Evolutionary conservation across 1,140 invertebrate species (phyloP), one percentile per base, ranked within the genome.

Genomic region (Caligus rogercresseyi): DNA sequence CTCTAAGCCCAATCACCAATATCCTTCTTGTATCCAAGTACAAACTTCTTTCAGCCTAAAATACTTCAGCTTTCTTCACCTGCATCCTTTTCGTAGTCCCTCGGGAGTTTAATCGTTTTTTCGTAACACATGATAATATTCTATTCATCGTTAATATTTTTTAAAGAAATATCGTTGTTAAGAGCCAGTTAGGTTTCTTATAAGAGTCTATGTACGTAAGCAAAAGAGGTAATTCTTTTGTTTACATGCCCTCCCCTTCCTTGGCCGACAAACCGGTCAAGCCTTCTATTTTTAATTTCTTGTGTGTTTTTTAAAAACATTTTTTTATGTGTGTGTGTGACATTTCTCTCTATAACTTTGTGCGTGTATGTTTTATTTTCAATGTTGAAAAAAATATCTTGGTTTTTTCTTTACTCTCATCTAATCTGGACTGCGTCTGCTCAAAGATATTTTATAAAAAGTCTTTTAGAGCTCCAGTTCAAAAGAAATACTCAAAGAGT

Each of bases 1-100:
- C 79, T 89, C 67, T 91, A 83, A 80, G 21, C 51, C 16, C 26
- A 11, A 16, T 11, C 16, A 26, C 24, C 26, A 24, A 18, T 31
- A 14, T 43, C 16, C 24, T 31, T 18, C 21, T 60, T 25, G 13
- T 19, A 21, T 19, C 15, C n/a, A n/a, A 18, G 14, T 25, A 60
- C 21, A 26, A 25, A 60, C 15, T 15, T 15, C 11, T 18, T 24
- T 60, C n/a, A 16, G 15, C 16, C 21, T 31, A 13, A 60, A n/a
- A 43, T 2, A 23, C 21, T 2, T n/a, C 16, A 2, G 25, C 16
- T 16, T 57, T 23, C 21, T 57, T 57, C 16, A 16, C 55, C n/a
- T 24, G 16, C 20, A 26, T 25, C 14, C 21, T 60, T 25, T 16
- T 25, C 57, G 20, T 60, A 18, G 26, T 56, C 20, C 15, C 15